These are phyloP conservation scores for Pogonus chalceus DNA, from an alignment of 1,140 invertebrate genomes.

Conservation along the genomic window DNA sequence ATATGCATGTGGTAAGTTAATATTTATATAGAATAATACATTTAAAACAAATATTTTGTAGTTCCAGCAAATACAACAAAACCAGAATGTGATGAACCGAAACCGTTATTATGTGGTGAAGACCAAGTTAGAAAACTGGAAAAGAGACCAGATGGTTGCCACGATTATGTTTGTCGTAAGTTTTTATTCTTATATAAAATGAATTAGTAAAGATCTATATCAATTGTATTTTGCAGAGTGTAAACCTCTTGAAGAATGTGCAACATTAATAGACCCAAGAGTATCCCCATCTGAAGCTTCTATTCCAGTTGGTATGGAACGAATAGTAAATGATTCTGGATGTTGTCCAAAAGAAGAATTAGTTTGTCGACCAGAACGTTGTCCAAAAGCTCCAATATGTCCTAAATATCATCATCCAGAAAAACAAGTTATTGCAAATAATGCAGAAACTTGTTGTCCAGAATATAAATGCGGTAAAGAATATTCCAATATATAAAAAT, in stretches of 20 bases:
- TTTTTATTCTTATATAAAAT: not conserved
- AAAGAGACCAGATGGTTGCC: slow-evolving; percentile 47
- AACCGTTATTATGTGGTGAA: slow-evolving; percentile 55
- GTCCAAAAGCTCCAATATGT: slow-evolving; percentile 48
- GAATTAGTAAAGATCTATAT: not conserved
- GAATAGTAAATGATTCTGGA: slow-evolving; percentile 45
- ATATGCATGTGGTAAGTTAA: slow-evolving; percentile 51
- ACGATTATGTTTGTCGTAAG: slow-evolving; percentile 50
- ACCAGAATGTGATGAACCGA: slow-evolving; percentile 47
- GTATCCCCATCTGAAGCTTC: slow-evolving; percentile 34
- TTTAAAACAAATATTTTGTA: slow-evolving; percentile 24
- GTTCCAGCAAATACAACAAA: slow-evolving; percentile 40
- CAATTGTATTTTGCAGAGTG: slow-evolving; percentile 50
- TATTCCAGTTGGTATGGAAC: slow-evolving; percentile 51
- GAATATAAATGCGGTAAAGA: slow-evolving; percentile 51
- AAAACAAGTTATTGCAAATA: slow-evolving; percentile 32
- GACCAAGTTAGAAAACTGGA: slow-evolving; percentile 58
- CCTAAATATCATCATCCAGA: slow-evolving; percentile 44
- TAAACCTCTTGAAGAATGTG: slow-evolving; percentile 56
- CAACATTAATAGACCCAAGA: slow-evolving; percentile 30
- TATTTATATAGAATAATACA: not conserved
- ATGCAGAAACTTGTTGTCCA: slow-evolving; percentile 50
- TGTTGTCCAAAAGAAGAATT: slow-evolving; percentile 55
- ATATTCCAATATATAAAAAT: no score
- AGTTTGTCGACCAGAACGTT: slow-evolving; percentile 49